Base-by-base conservation (phyloP, 2,888 invertebrate genomes). In the Oscheius sp. region DNA sequence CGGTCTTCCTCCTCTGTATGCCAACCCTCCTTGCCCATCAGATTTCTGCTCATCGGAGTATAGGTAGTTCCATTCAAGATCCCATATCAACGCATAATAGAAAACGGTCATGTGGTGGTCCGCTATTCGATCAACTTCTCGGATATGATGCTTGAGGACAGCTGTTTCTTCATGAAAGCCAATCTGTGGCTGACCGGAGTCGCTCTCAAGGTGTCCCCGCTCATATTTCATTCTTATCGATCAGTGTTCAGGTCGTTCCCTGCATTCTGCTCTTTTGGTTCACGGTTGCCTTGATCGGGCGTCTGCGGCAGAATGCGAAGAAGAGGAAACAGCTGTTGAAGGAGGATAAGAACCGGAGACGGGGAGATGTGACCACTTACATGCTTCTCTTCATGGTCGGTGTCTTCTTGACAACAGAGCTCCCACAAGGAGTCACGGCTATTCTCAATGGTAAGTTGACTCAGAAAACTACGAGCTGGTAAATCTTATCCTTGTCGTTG, bases 381-480 rank as follows among this genome's bases (percentile, higher is more conserved):
- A 93, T 93, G 86, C 90, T 94, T 51, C 93, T 94, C 72, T 92
- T 93, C 0, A 93, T 94, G 42, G 93, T 94, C n/a, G 91, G 93
- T 66, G 91, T 94, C 74, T 94, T 94, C 89, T 91, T 94, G 57
- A 87, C 93, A n/a, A 94, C 94, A 84, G 94, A 94, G 89, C 91
- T 93, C 62, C 94, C 94, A 1, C 87, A 87, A 72, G 87, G 87
- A 29, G 76, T 84, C 21, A 79, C 84, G 71, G 84, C 84, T 1
- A 80, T 85, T 60, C 68, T 84, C 53, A 84, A 83, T 59, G 84
- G 84, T 84, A 21, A 21, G 21, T 21, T 21, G 21, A 21, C 21
- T 21, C 21, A 21, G 21, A 21, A 32, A 21, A 65, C 55, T 13
- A 51, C 51, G 11, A 13, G 1, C n/a, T 51, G 7, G 42, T 42